Evolutionary conservation across 2,113 vertebrate species (phyloP).

Genomic region (Pholis gunnellus): DNA sequence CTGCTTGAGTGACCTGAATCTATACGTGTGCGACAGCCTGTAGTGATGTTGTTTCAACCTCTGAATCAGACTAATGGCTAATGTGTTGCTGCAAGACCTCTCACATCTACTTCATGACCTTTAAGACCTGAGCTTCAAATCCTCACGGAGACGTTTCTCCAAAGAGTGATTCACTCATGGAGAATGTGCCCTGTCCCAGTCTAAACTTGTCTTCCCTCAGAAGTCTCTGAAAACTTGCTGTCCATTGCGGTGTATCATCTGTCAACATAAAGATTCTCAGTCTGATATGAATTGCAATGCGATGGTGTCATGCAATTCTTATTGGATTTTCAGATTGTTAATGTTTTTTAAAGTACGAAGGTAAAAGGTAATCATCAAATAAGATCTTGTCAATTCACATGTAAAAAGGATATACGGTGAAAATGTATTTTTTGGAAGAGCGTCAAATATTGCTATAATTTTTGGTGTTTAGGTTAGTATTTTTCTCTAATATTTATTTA

Average conservation of each 20-base stretch:
- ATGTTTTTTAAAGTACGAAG: background rate
- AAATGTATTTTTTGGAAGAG: background rate
- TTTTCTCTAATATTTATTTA: no score
- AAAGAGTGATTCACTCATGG: slow-evolving; percentile 66
- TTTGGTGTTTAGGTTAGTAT: background rate
- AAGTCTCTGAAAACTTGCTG: slow-evolving; percentile 36
- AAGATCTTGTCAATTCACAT: background rate
- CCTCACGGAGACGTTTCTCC: slow-evolving; percentile 40
- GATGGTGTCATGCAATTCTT: background rate
- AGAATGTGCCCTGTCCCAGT: slow-evolving; percentile 64
- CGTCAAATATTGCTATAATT: background rate
- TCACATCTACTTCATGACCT: slow-evolving; percentile 51
- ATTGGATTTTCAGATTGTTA: background rate
- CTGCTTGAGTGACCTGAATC: slow-evolving; percentile 38
- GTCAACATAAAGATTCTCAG: slow-evolving; percentile 40
- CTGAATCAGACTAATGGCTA: slow-evolving; percentile 63
- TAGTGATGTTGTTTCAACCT: slow-evolving; percentile 49
- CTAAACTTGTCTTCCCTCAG: slow-evolving; percentile 57
- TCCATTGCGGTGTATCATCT: slow-evolving; percentile 23
- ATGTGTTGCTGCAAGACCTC: slow-evolving; percentile 48
- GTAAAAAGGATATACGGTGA: background rate
- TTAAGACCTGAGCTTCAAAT: slow-evolving; percentile 47
- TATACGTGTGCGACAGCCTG: slow-evolving; percentile 49
- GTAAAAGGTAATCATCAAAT: background rate
- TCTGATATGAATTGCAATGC: slow-evolving; percentile 3